phyloP scores from a whole-genome alignment of 2,797 vertebrate species.

The Fratercula arctica region DNA sequence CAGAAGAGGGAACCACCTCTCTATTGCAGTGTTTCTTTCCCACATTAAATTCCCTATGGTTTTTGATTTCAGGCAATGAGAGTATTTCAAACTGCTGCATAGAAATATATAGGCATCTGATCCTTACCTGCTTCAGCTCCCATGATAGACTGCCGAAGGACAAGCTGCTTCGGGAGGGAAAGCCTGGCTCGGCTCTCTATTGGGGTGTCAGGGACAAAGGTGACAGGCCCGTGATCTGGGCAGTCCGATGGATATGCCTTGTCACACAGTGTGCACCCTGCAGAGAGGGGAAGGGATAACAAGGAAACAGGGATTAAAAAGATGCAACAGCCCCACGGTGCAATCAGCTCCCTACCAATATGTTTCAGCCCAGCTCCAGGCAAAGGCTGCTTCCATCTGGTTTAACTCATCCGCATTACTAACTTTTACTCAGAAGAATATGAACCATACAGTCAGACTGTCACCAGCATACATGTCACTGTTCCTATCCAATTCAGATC shows the following conservation, averaged over 20 bases:
- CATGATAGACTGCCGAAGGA: constrained; percentile 88
- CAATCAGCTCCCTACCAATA: background rate
- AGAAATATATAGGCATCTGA: background rate
- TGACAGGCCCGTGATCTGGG: constrained; percentile 94
- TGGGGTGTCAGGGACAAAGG: constrained; percentile 91
- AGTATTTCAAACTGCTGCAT: background rate
- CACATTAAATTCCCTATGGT: background rate
- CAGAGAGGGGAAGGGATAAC: background rate
- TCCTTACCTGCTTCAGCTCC: constrained; percentile 89
- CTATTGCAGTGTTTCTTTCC: background rate
- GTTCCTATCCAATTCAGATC: background rate
- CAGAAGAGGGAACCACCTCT: background rate
- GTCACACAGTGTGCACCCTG: constrained; percentile 98
- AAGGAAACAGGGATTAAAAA: background rate
- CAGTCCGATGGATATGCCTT: constrained; percentile 95
- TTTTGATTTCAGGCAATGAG: background rate
- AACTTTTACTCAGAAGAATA: background rate
- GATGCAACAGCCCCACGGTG: background rate
- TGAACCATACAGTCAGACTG: background rate
- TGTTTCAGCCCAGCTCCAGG: background rate
- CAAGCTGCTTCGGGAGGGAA: constrained; percentile 91
- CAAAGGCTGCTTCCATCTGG: background rate
- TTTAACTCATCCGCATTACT: background rate
- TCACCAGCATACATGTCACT: background rate
- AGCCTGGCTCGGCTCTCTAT: constrained; percentile 95